Conservation (phyloP, 2,797 vertebrate species). For the Syngnathus acus region DNA sequence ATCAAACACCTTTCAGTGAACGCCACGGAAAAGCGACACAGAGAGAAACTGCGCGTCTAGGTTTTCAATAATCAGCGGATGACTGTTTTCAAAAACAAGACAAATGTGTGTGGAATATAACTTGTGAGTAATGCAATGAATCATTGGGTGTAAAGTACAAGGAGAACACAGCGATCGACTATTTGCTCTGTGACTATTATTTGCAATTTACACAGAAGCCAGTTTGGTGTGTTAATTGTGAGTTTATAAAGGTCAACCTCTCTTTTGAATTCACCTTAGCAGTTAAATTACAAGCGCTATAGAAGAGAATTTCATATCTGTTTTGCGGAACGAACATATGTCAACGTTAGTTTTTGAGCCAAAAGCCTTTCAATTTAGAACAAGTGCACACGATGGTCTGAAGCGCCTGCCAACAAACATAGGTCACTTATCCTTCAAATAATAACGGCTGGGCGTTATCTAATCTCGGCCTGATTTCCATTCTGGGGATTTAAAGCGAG, state of each 20-base stretch:
- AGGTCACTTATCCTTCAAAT: conserved; percentile 60
- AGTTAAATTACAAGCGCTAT: neutral
- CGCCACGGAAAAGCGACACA: conserved; percentile 29
- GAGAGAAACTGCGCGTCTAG: conserved; percentile 12
- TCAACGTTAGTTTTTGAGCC: conserved; percentile 44
- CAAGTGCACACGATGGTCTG: conserved; percentile 27
- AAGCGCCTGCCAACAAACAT: conserved; percentile 52
- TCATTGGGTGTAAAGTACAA: conserved; percentile 33
- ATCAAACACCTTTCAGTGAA: conserved; percentile 47
- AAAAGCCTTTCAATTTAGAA: conserved; percentile 47
- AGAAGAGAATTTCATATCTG: neutral
- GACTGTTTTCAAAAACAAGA: neutral
- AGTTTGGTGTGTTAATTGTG: neutral
- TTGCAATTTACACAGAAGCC: conserved; percentile 35
- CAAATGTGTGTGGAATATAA: neutral
- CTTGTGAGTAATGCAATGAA: neutral
- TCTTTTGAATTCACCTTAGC: neutral
- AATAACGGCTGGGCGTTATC: conserved; percentile 45
- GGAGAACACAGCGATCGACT: conserved; percentile 42
- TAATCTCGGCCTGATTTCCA: conserved; percentile 43
- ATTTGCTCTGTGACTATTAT: conserved; percentile 47
- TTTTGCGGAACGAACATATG: conserved; percentile 4
- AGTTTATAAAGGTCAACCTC: conserved; percentile 4
- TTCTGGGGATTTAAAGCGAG: conserved; percentile 29
- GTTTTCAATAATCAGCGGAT: neutral